phyloP scores from a whole-genome alignment of 2,888 invertebrate genomes.

The Aelia acuminata region DNA sequence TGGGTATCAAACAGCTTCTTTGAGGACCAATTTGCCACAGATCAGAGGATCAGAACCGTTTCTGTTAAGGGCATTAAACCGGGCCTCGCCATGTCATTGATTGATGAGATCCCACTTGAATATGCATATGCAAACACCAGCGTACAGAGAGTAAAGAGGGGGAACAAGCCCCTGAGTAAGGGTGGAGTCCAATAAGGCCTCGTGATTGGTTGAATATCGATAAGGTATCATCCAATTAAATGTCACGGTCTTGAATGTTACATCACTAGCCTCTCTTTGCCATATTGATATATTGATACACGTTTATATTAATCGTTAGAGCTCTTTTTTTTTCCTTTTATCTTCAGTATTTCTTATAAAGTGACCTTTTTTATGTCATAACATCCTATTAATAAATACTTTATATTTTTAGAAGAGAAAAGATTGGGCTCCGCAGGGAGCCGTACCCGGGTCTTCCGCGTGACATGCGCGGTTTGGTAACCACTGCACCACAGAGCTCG shows the following conservation, averaged over 20 bases:
- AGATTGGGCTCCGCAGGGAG: too few species aligned
- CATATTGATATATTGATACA: neutral
- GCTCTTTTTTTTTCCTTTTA: too few species aligned
- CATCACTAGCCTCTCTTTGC: neutral
- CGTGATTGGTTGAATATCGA: slow-evolving; percentile 16
- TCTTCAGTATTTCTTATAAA: too few species aligned
- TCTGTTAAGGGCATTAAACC: slow-evolving; percentile 27
- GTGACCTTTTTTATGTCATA: too few species aligned
- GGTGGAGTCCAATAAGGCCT: neutral
- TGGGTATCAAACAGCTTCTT: neutral
- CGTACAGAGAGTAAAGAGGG: neutral
- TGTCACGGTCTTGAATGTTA: neutral
- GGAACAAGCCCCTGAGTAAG: neutral
- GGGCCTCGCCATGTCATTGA: slow-evolving; percentile 23
- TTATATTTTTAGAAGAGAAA: too few species aligned
- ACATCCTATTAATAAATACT: too few species aligned
- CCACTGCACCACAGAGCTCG: too few species aligned
- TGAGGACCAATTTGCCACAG: slow-evolving; percentile 36
- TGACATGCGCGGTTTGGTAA: too few species aligned
- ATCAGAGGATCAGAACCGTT: slow-evolving; percentile 36
- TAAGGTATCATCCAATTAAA: slow-evolving; percentile 1
- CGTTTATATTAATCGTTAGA: too few species aligned
- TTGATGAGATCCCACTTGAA: slow-evolving; percentile 12
- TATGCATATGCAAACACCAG: slow-evolving; percentile 5
- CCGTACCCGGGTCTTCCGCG: too few species aligned